These are phyloP conservation scores for Drosophila pandora DNA, from an alignment of 1,140 invertebrate genomes.

Conservation along the genomic window DNA sequence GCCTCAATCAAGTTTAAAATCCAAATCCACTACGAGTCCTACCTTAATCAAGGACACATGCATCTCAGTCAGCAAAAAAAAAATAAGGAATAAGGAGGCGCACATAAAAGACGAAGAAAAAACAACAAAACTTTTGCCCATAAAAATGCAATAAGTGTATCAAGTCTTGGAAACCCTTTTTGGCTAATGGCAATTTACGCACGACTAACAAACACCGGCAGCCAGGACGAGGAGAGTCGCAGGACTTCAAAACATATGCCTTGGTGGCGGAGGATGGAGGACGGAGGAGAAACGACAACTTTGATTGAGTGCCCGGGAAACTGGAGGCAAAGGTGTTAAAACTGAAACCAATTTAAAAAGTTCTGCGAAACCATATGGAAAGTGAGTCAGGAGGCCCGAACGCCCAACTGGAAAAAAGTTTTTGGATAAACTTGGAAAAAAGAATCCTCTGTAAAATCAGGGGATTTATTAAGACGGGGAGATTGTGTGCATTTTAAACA, in stretches of 20 bases:
- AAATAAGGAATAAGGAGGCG: background rate
- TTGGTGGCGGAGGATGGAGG: background rate
- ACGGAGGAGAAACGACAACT: conserved; percentile 53
- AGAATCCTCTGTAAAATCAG: background rate
- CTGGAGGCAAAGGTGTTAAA: conserved; percentile 68
- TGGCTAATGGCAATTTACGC: conserved; percentile 78
- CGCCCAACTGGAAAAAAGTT: conserved; percentile 24
- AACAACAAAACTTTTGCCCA: conserved; percentile 56
- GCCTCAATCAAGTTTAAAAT: conserved; percentile 30
- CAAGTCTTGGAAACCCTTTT: conserved; percentile 57
- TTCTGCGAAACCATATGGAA: conserved; percentile 73
- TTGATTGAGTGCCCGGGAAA: conserved; percentile 72
- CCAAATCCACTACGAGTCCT: conserved; percentile 15
- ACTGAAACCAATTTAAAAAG: conserved; percentile 81
- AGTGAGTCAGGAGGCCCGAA: conserved; percentile 28
- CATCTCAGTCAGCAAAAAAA: conserved; percentile 30
- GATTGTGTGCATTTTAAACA: background rate
- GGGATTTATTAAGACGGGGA: background rate
- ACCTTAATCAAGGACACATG: conserved; percentile 53
- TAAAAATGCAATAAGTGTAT: conserved; percentile 80
- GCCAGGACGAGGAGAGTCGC: conserved; percentile 1
- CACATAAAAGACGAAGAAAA: conserved; percentile 8
- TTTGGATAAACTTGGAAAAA: conserved; percentile 22
- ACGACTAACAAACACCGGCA: conserved; percentile 64
- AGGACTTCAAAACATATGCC: conserved; percentile 39